These are phyloP conservation scores for Arvicanthis niloticus DNA, from an alignment of 2,113 vertebrate genomes.

Conservation along the genomic window DNA sequence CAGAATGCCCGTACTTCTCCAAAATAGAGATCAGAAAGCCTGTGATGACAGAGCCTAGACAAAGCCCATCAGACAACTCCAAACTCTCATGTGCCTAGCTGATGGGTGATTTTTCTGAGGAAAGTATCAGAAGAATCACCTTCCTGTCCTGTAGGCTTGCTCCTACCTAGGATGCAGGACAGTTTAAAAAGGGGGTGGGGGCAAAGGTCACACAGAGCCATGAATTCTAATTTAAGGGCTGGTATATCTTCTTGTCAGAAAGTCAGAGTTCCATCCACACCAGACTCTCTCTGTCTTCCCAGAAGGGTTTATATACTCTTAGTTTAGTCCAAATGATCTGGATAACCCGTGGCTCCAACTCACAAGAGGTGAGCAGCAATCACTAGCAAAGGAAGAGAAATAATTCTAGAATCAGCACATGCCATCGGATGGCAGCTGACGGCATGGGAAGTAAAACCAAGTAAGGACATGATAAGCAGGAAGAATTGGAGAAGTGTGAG, in stretches of 20 bases:
- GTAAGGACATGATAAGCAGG: not conserved
- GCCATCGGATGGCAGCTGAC: not conserved
- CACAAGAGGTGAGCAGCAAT: not conserved
- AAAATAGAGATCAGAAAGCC: not conserved
- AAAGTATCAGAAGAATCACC: not conserved
- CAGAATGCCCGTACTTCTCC: not conserved
- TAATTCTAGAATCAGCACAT: not conserved
- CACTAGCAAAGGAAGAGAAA: not conserved
- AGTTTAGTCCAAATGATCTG: not conserved
- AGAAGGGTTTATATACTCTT: not conserved
- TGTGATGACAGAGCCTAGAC: fast-evolving
- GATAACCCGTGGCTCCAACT: not conserved
- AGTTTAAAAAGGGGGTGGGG: not conserved
- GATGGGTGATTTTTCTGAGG: not conserved
- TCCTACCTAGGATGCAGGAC: not conserved
- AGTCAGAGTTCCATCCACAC: not conserved
- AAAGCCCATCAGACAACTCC: not conserved
- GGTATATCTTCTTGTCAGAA: not conserved
- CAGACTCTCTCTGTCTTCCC: not conserved
- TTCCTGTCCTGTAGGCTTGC: not conserved
- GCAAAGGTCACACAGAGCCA: not conserved
- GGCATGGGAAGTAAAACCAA: not conserved
- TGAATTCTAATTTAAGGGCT: not conserved
- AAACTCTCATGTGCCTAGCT: not conserved
- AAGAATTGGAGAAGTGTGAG: not conserved